Base-by-base conservation (phyloP, 1,140 invertebrate species). In the Maconellicoccus hirsutus region DNA sequence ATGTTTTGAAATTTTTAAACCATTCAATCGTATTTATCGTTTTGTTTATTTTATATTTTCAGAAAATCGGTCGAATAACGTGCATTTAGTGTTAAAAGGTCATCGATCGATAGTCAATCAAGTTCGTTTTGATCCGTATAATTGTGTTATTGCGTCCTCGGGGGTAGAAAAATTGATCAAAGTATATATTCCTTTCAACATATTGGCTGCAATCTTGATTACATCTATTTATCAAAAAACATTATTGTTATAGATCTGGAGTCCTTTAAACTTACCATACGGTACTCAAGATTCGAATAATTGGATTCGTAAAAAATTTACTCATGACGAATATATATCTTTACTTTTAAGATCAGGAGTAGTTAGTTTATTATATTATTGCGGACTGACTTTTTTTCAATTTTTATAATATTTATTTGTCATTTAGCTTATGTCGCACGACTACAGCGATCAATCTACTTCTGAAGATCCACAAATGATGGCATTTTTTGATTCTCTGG, bases 71-170 rank as follows among this genome's bases (percentile, higher is more conserved):
- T 83, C 90, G 7, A 81, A 84, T 73, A 81, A 85, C 52, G 86
- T 91, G 1, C 91, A 95, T 75, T 84, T 94, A 77, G 86, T 96
- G 14, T 78, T 98, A 1, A 86, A 85, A 73, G 94, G 94, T 0
- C 95, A 98, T 79, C 84, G 94, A 71, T 97, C 94, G 0, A 96
- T 98, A 74, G 94, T 97, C 0, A 98, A 97, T 81, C 94, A 98
- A 84, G 94, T 97, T 42, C 85, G 94, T 6, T 98, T 92, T 77
- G 95, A 95, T 80, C 84, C 84, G 39, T 81, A 88, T 22, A 92
- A 90, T 78, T 89, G 89, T 76, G 80, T 96, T 1, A 85, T 97
- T 38, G 92, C 93, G 1, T 96, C 94, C 0, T 96, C 94, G 0
- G 95, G 95, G 21, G 94, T 98, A 10, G 94, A 97, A 76, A 97